These are phyloP conservation scores for Muntiacus muntjak DNA, from an alignment of 2,113 vertebrate genomes.

Conservation along the genomic window DNA sequence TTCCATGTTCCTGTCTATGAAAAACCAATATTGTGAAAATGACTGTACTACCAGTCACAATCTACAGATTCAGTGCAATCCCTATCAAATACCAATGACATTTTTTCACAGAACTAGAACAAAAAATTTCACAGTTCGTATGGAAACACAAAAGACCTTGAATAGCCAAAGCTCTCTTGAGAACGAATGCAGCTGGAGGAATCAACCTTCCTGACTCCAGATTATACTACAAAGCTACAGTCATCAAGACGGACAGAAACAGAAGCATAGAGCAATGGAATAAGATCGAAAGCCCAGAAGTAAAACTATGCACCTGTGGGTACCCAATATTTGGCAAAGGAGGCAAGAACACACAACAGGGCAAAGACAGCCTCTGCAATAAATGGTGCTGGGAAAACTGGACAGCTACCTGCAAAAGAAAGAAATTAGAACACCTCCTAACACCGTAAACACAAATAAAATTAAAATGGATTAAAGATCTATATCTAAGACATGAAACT, in stretches of 20 bases:
- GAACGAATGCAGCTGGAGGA: not conserved
- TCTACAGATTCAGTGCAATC: not conserved
- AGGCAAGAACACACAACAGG: not conserved
- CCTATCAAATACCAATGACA: not conserved
- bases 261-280: not conserved
- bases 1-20: not conserved
- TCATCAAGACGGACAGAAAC: not conserved
- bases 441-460: not conserved
- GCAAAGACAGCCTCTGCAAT: not conserved
- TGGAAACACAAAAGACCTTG: not conserved
- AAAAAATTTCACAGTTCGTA: not conserved
- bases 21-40: not conserved
- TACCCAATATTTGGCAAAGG: not conserved
- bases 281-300: not conserved
- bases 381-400: not conserved
- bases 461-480: not conserved
- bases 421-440: not conserved
- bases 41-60: not conserved
- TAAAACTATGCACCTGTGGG: not conserved
- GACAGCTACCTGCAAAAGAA: not conserved
- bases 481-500: not conserved
- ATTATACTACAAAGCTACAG: not conserved
- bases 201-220: not conserved
- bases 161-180: not conserved
- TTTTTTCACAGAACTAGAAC: not conserved